Conservation (phyloP, 2,888 invertebrate genomes). For the Parnassius apollo region DNA sequence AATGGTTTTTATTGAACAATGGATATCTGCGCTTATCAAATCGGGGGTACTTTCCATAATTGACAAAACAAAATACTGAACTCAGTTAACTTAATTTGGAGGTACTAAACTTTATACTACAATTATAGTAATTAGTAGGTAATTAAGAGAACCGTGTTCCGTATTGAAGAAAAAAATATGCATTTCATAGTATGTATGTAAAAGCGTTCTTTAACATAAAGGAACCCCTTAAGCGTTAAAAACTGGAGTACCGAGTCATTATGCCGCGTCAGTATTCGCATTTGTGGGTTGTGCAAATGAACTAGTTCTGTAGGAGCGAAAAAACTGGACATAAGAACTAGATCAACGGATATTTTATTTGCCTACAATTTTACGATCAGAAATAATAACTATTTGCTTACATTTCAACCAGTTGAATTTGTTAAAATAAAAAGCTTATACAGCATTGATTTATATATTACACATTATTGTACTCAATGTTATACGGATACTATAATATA, state of each 20-base stretch:
- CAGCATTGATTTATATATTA: too few species aligned
- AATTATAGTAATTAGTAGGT: neutral
- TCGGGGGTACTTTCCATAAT: neutral
- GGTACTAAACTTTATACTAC: too few species aligned
- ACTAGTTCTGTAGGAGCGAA: conserved; percentile 3
- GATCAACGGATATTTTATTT: neutral
- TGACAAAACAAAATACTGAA: neutral
- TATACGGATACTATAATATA: too few species aligned
- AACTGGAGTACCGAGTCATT: conserved; percentile 21
- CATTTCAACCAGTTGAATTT: too few species aligned
- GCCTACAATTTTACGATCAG: too few species aligned
- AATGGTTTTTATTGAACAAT: too few species aligned
- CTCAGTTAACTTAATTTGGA: too few species aligned
- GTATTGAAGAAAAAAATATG: neutral
- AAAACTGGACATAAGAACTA: neutral
- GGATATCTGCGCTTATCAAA: too few species aligned
- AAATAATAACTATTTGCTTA: too few species aligned
- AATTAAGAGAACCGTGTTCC: neutral
- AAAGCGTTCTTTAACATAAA: conserved; percentile 11
- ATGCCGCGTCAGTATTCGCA: conserved; percentile 4
- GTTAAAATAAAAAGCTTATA: too few species aligned
- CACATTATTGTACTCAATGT: too few species aligned
- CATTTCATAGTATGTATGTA: neutral
- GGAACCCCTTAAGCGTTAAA: conserved; percentile 4
- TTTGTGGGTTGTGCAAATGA: conserved; percentile 7